These are phyloP conservation scores for Mugil cephalus DNA, from an alignment of 2,113 vertebrate genomes.

Conservation along the genomic window DNA sequence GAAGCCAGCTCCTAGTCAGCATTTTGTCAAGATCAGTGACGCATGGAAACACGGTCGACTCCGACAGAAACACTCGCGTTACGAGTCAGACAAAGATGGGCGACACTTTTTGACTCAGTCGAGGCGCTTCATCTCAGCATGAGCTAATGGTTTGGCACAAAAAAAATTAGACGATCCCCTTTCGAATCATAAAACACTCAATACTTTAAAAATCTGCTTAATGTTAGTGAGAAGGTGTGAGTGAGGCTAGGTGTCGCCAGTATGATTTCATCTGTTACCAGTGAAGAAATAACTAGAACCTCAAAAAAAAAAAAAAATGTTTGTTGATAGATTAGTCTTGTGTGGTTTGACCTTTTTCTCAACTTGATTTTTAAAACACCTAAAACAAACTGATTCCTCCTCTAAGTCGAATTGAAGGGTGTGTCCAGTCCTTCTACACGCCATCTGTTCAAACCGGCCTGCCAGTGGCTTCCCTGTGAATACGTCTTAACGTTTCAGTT, in stretches of 20 bases:
- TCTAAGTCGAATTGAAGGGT: constrained; percentile 12
- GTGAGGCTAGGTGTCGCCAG: too few relatives aligned
- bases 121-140: background rate
- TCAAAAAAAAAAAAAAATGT: too few relatives aligned
- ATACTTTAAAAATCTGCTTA: too few relatives aligned
- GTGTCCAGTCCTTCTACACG: constrained; percentile 3
- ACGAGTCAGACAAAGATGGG: background rate
- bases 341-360: too few relatives aligned
- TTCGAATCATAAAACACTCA: background rate
- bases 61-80: constrained; percentile 31
- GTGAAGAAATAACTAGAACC: too few relatives aligned
- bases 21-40: constrained; percentile 10
- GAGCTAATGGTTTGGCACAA: background rate
- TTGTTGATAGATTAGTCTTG: too few relatives aligned
- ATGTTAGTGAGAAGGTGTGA: too few relatives aligned
- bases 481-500: constrained; percentile 7
- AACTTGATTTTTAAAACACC: too few relatives aligned
- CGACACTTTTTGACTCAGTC: background rate
- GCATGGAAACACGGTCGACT: background rate
- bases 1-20: constrained; percentile 30
- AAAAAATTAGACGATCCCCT: background rate
- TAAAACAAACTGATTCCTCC: too few relatives aligned
- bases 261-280: too few relatives aligned
- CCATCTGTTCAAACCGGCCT: constrained; percentile 3
- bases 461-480: background rate